Evolutionary conservation across 2,113 vertebrate genomes (phyloP).

Genomic region (Uropsilus gracilis): DNA sequence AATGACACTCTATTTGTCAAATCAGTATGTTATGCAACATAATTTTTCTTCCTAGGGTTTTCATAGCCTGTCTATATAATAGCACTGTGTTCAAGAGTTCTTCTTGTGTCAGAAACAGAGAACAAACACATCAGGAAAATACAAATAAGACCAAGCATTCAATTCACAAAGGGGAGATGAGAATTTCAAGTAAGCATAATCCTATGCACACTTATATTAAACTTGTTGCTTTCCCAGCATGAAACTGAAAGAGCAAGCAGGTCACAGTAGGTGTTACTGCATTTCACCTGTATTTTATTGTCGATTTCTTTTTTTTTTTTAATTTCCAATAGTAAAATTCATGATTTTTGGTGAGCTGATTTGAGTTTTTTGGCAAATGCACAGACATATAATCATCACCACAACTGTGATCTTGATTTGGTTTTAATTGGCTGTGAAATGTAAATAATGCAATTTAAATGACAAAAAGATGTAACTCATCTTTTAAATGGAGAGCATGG

Average conservation of each 20-base stretch:
- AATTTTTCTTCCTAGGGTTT: conserved; percentile 55
- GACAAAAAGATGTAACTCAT: not conserved
- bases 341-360: not conserved
- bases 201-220: fast-evolving
- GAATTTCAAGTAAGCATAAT: not conserved
- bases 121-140: not conserved
- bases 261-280: not conserved
- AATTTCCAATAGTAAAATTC: not conserved
- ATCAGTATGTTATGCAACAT: not conserved
- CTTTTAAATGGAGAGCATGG: not conserved
- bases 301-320: not conserved
- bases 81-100: not conserved
- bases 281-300: not conserved
- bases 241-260: not conserved
- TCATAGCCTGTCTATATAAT: not conserved
- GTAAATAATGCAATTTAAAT: not conserved
- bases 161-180: not conserved
- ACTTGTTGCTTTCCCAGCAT: not conserved
- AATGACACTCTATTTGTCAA: conserved; percentile 53
- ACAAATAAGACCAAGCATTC: not conserved
- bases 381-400: not conserved
- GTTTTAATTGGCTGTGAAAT: not conserved
- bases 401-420: not conserved
- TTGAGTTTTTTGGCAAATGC: not conserved
- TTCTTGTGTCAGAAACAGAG: not conserved